A percentile compares a stretch with the other conserved stretches of the same genome.
Evolutionary conservation across 2,888 invertebrate species (phyloP).

Genomic region (Mimachlamys varia): DNA sequence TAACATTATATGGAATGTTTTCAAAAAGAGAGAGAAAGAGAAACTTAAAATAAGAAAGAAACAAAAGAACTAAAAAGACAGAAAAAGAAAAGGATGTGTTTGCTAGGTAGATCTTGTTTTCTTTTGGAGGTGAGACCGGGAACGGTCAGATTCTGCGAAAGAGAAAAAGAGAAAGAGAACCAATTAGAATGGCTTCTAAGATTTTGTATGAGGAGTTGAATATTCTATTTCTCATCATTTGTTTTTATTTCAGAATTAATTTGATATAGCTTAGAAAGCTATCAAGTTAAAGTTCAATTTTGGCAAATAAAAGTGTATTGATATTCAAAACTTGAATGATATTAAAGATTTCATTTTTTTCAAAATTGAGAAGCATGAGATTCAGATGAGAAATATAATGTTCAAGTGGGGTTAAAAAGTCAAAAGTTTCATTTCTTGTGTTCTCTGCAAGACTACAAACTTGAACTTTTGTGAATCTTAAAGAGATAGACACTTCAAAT

Average conservation of each 20-base stretch:
- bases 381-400: conserved; percentile 13
- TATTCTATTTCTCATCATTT: conserved; percentile 29
- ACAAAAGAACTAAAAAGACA: conserved; percentile 48
- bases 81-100: conserved; percentile 53
- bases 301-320: neutral
- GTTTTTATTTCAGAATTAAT: neutral
- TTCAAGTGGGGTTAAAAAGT: neutral
- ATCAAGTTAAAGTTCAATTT: neutral
- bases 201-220: conserved; percentile 16
- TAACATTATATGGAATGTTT: conserved; percentile 46
- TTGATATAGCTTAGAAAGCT: neutral
- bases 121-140: conserved; percentile 54
- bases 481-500: neutral
- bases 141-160: conserved; percentile 63
- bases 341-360: neutral
- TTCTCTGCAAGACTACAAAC: neutral
- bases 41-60: conserved; percentile 52
- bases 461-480: neutral
- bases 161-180: conserved; percentile 56
- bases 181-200: conserved; percentile 39
- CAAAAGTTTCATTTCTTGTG: conserved; percentile 6
- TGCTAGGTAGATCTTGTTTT: conserved; percentile 44
- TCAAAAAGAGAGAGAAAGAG: conserved; percentile 45
- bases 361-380: neutral
- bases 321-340: neutral